A percentile compares a stretch with the other conserved stretches of the same genome.
These are phyloP conservation scores for Automeris io DNA, from an alignment of 2,888 invertebrate genomes.

Conservation along the genomic window DNA sequence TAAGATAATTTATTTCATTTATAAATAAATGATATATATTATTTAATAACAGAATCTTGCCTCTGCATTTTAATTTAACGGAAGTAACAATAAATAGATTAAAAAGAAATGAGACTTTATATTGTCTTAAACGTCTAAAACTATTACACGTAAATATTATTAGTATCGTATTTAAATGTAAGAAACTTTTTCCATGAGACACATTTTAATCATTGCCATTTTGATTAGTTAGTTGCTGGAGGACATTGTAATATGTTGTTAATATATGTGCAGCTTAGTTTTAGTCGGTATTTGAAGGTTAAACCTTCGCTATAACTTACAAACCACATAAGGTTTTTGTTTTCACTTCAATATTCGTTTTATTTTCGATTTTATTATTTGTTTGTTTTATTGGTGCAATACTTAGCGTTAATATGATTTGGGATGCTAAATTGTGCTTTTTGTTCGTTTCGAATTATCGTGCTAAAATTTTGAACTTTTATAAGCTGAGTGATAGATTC, in stretches of 20 bases:
- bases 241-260: conserved; percentile 23
- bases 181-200: conserved; percentile 10
- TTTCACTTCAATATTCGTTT: too few relatives aligned
- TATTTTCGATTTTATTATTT: conserved; percentile 10
- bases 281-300: conserved; percentile 34
- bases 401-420: conserved; percentile 38
- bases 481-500: conserved; percentile 29
- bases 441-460: conserved; percentile 32
- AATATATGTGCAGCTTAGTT: conserved; percentile 34
- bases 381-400: conserved; percentile 42
- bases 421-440: conserved; percentile 19
- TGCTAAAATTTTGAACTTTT: conserved; percentile 13
- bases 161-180: conserved; percentile 15
- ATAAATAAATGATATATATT: too few relatives aligned
- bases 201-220: conserved; percentile 57
- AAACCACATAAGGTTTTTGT: too few relatives aligned
- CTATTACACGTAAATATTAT: conserved; percentile 7
- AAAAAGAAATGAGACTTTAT: too few relatives aligned
- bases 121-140: too few relatives aligned
- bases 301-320: too few relatives aligned
- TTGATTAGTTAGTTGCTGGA: conserved; percentile 50
- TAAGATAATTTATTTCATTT: too few relatives aligned
- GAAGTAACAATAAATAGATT: too few relatives aligned
- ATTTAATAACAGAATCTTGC: conserved; percentile 20
- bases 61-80: conserved; percentile 21